Evolutionary conservation across 2,113 vertebrate species (phyloP).

Genomic region (Daubentonia madagascariensis): DNA sequence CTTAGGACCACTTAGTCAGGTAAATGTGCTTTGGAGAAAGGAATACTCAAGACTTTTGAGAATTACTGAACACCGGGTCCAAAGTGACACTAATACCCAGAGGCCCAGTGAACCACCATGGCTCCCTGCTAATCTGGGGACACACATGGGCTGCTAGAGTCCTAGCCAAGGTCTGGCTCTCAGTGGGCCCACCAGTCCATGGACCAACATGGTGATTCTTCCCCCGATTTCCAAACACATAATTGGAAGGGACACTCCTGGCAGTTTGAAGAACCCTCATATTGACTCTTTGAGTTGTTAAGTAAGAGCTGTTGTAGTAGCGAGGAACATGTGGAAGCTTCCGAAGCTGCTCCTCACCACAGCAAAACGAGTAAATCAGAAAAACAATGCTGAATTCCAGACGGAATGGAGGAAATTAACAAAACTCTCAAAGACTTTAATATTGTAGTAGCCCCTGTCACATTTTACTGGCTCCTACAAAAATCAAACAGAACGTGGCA

Average conservation of each 20-base stretch:
- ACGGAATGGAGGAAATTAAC: neutral
- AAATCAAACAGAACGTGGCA: no score
- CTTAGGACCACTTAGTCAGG: neutral
- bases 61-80: neutral
- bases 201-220: neutral
- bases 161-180: neutral
- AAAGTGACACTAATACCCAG: neutral
- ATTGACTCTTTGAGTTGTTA: neutral
- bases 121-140: neutral
- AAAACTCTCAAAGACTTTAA: neutral
- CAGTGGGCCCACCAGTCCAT: neutral
- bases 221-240: neutral
- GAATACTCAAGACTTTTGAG: neutral
- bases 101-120: neutral
- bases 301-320: neutral
- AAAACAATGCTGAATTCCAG: neutral
- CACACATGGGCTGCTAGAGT: neutral
- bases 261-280: neutral
- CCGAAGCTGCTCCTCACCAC: neutral
- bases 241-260: neutral
- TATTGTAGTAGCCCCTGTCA: neutral
- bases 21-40: neutral
- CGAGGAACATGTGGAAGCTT: neutral
- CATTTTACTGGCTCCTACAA: neutral
- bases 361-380: neutral